phyloP scores from a whole-genome alignment of 2,797 vertebrate species.

The Hipposideros larvatus region DNA sequence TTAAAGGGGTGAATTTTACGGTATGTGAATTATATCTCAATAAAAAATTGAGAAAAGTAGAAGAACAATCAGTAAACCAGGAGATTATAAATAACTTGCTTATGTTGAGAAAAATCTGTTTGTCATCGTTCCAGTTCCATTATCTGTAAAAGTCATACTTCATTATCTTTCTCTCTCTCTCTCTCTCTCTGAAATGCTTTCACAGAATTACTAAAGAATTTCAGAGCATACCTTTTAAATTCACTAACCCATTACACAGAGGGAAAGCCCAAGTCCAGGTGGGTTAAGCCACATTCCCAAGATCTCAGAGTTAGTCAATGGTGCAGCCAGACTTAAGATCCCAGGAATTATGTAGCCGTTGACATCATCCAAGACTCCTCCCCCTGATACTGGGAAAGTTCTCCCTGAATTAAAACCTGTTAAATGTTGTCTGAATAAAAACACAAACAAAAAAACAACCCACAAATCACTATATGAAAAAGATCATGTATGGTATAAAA shows the following conservation, averaged over 20 bases:
- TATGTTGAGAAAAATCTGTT: conserved; percentile 8
- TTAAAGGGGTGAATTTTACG: background rate
- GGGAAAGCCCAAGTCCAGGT: background rate
- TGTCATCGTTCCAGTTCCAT: background rate
- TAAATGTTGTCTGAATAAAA: background rate
- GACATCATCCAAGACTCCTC: background rate
- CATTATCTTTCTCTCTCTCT: background rate
- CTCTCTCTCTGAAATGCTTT: conserved; percentile 45
- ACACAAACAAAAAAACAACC: no score
- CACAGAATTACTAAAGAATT: conserved; percentile 44
- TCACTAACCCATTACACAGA: background rate
- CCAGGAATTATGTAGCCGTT: background rate
- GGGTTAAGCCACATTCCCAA: background rate
- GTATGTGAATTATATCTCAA: background rate
- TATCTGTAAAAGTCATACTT: background rate
- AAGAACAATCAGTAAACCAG: background rate
- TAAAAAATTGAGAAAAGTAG: background rate
- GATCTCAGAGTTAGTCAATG: background rate
- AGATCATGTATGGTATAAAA: background rate
- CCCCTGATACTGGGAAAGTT: background rate
- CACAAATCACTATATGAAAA: background rate
- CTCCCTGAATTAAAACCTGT: background rate
- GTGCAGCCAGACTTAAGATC: background rate
- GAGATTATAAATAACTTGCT: background rate
- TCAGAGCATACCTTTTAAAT: conserved; percentile 49